Conservation (phyloP, 2,888 invertebrate genomes). For the Pseudoips prasinana region DNA sequence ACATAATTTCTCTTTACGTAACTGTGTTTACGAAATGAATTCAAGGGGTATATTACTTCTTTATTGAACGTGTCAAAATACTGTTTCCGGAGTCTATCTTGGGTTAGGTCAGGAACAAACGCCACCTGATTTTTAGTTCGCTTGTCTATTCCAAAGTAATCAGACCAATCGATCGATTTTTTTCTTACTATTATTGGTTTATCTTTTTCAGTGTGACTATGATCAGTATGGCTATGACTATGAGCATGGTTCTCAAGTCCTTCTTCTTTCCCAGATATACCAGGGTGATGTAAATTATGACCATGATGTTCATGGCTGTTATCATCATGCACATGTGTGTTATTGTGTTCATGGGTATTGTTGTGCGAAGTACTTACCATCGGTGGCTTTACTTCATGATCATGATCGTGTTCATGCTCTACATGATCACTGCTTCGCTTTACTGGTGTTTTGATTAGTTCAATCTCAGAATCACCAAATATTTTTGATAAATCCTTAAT, state of each 20-base stretch:
- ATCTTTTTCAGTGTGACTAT: constrained; percentile 46
- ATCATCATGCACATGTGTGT: constrained; percentile 43
- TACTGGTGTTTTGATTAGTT: constrained; percentile 74
- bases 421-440: constrained; percentile 75
- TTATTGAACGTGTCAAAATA: constrained; percentile 71
- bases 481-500: constrained; percentile 86
- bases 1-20: constrained; percentile 67
- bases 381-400: constrained; percentile 62
- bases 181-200: constrained; percentile 84
- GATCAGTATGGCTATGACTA: constrained; percentile 38
- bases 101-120: constrained; percentile 59
- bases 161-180: constrained; percentile 93
- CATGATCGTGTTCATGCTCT: constrained; percentile 29
- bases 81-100: constrained; percentile 68
- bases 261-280: constrained; percentile 45
- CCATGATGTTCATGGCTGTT: constrained; percentile 61
- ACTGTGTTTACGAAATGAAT: constrained; percentile 58
- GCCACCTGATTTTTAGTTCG: constrained; percentile 85
- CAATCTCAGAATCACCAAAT: constrained; percentile 77
- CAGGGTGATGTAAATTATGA: constrained; percentile 56
- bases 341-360: constrained; percentile 47
- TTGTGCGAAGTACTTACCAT: constrained; percentile 53
- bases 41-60: constrained; percentile 66
- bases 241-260: constrained; percentile 29
- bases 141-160: constrained; percentile 92